Evolutionary conservation across 2,113 vertebrate species (phyloP).

Genomic region (Hiodon alosoides): DNA sequence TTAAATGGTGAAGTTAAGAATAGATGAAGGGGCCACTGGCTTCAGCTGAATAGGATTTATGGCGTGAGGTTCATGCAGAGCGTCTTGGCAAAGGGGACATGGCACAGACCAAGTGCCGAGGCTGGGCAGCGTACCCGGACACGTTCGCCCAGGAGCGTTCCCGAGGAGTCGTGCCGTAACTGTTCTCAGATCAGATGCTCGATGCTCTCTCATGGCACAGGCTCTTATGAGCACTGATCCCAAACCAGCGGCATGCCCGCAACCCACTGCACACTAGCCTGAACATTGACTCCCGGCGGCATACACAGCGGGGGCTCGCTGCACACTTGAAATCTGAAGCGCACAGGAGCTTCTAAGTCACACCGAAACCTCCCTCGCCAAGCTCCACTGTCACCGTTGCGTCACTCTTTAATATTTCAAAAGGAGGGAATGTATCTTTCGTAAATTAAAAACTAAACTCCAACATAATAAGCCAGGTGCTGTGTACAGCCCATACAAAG

Average conservation of each 20-base stretch:
- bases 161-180: not conserved
- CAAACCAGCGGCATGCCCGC: not conserved
- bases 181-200: constrained; percentile 30
- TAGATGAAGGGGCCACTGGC: constrained; percentile 44
- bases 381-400: constrained; percentile 20
- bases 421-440: constrained; percentile 53
- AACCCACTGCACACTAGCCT: not conserved
- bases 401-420: constrained; percentile 56
- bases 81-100: constrained; percentile 24
- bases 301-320: not conserved
- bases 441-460: constrained; percentile 47
- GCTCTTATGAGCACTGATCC: not conserved
- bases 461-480: constrained; percentile 30
- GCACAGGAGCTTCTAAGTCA: not conserved
- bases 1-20: constrained; percentile 57
- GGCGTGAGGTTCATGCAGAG: not conserved
- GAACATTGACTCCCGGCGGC: not conserved
- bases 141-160: no score
- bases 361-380: not conserved
- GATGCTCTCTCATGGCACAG: not conserved
- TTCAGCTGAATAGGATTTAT: constrained; percentile 24
- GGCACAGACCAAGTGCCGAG: constrained; percentile 57
- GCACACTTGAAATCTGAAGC: not conserved
- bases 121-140: constrained; percentile 41
- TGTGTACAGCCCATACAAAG: constrained; percentile 56